Base-by-base conservation (phyloP, 2,797 vertebrate species). In the Phrynocephalus forsythii region DNA sequence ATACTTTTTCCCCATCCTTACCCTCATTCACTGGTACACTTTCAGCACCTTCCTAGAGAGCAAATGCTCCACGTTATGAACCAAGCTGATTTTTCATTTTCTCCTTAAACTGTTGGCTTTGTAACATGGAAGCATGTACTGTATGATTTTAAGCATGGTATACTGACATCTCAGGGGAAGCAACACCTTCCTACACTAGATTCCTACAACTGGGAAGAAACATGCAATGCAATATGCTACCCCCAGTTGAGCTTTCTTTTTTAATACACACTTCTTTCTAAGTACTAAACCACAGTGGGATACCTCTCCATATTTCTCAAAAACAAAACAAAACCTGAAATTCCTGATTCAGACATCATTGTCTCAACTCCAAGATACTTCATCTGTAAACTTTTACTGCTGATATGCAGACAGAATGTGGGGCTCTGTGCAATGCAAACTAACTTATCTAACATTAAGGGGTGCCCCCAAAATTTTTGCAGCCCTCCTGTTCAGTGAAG, bases 81-180 rank as follows among this genome's bases (percentile, higher is more conserved):
- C 38, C 56, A 16, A 6, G 16, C 22, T 20, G 75, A 75, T 85
- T 75, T 85, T 81, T 68, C 44, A 85, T 50, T n/a, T 38, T 52
- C 72, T 85, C 56, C 67, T 67, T 88, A 84, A 81, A 85, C 66
- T 56, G 26, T 77, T 73, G 69, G 83, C 20, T 73, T 88, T 75
- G 86, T 87, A n/a, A 76, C 78, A 9, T 24, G 63, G 86, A 28
- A 13, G 11, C 8, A 18, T 28, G 66, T 4, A 86, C 63, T 44
- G 83, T 50, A 60, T 79, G 80, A 78, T 73, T 82, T 87, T 79
- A 89, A 22, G 56, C 28, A 66, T 30, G 72, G 38, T 80, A 81
- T 66, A 52, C 20, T 24, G 15, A 15, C 24, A 77, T 63, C 5
- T 7, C 38, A 44, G 50, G 20, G 20, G n/a, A 52, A 48, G 69